phyloP scores from a whole-genome alignment of 1,140 invertebrate species.

The Chymomyza costata region DNA sequence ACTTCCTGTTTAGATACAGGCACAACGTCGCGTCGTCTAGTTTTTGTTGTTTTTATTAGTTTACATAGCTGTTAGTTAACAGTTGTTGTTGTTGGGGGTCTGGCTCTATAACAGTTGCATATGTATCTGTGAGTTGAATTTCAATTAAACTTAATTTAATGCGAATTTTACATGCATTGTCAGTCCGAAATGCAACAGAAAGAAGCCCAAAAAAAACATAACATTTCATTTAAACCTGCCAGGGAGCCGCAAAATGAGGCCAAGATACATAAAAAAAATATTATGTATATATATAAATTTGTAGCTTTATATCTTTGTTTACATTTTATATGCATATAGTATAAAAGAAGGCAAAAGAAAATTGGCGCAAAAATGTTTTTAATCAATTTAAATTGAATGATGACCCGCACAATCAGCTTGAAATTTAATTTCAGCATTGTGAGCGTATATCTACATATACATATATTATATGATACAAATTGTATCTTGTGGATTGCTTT shows the following conservation, averaged over 20 bases:
- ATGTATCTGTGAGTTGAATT: slow-evolving; percentile 39
- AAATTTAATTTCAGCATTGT: slow-evolving; percentile 25
- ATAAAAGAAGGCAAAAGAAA: slow-evolving; percentile 22
- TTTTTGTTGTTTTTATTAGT: too few species aligned
- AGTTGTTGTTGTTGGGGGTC: slow-evolving; percentile 7
- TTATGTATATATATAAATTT: neutral
- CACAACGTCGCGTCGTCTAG: neutral
- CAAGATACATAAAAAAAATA: neutral
- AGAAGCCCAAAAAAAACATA: slow-evolving; percentile 24
- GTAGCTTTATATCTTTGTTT: neutral
- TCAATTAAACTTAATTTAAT: slow-evolving; percentile 56
- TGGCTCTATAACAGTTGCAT: neutral
- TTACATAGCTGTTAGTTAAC: too few species aligned
- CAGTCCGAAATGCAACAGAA: slow-evolving; percentile 34
- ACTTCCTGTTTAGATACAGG: slow-evolving; percentile 19
- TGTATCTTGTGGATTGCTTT: slow-evolving; percentile 5
- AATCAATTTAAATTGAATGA: slow-evolving; percentile 75
- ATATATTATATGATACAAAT: slow-evolving; percentile 9
- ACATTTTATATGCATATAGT: neutral
- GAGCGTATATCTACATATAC: slow-evolving; percentile 21
- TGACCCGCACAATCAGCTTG: slow-evolving; percentile 59
- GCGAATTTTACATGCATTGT: slow-evolving; percentile 57
- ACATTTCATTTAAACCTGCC: slow-evolving; percentile 5
- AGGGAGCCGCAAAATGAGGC: slow-evolving; percentile 12
- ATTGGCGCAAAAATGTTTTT: slow-evolving; percentile 65